Evolutionary conservation across 2,888 invertebrate species (phyloP), one percentile per base, ranked within the genome.

Genomic region (Drosophila putrida): DNA sequence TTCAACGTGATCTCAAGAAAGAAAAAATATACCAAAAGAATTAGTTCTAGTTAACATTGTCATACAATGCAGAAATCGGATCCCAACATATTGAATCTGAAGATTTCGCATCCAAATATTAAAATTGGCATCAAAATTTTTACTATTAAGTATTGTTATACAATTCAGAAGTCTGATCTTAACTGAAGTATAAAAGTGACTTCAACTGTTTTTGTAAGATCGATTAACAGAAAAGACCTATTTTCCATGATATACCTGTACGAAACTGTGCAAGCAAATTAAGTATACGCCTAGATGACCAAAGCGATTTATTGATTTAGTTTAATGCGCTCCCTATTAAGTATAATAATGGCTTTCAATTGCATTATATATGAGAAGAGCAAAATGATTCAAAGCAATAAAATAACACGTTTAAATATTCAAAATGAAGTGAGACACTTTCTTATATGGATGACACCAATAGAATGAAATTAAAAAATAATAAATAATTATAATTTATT

Each of bases 271-370:
- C 39, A 1, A 11, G 15, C 25, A 57, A 35, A 51, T 57, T 15
- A 51, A 63, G 65, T 63, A 71, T 64, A 68, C 77, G 68, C 46
- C 54, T 11, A 9, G 57, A 4, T 35, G 41, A 43, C 41, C 54
- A 39, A 20, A 8, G 6, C 20, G 20, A 38, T 27, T 50, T 68
- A 20, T 2, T 20, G 20, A 20, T 20, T 20, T 3, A 20, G 15
- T 43, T 41, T 39, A 27, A 6, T 41, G 39, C 36, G 33, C 15
- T 41, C 53, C 61, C 64, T 64, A 65, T 28, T 41, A 47, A 20
- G 39, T 46, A n/a, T 63, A 69, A 71, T 70, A 74, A 75, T 75
- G 20, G 20, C 20, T 20, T 20, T 20, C 20, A 20, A 20, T 20
- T 20, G 20, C 28, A 28, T 28, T 4, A 28, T 1, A 28, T 28